Percentiles rank a stretch among this genome's conserved stretches.
phyloP scores from a whole-genome alignment of 2,113 vertebrate genomes.

The Nyctereutes procyonoides region DNA sequence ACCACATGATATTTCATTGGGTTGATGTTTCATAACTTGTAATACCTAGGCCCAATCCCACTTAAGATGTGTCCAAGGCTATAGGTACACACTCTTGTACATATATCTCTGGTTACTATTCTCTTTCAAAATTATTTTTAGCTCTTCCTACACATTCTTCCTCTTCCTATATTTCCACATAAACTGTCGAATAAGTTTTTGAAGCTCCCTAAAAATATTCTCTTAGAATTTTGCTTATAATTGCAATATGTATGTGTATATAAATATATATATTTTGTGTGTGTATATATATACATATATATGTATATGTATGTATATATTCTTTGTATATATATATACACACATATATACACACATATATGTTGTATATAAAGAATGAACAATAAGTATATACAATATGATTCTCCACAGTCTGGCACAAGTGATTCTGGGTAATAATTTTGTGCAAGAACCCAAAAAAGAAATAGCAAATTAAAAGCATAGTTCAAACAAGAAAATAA shows the following conservation, averaged over 20 bases:
- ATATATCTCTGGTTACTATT: not conserved
- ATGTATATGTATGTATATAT: no score
- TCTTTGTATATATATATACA: no score
- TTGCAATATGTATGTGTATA: not conserved
- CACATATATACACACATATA: no score
- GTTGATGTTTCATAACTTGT: not conserved
- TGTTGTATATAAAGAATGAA: not conserved
- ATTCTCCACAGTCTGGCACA: not conserved
- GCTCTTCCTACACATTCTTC: not conserved
- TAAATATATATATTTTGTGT: not conserved
- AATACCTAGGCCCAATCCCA: not conserved
- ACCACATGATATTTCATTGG: not conserved
- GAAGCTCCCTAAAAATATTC: not conserved
- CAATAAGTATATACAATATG: not conserved
- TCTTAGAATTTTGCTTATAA: not conserved
- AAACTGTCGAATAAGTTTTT: not conserved
- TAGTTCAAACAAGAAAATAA: not conserved
- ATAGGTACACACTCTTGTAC: not conserved
- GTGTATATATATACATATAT: no score
- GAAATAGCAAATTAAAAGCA: not conserved
- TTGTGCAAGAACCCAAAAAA: not conserved
- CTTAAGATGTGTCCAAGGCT: not conserved
- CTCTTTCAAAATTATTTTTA: not conserved
- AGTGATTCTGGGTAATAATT: not conserved
- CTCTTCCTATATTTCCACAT: not conserved